These are phyloP conservation scores for Synanceia verrucosa DNA, from an alignment of 2,797 vertebrate genomes.

Conservation along the genomic window DNA sequence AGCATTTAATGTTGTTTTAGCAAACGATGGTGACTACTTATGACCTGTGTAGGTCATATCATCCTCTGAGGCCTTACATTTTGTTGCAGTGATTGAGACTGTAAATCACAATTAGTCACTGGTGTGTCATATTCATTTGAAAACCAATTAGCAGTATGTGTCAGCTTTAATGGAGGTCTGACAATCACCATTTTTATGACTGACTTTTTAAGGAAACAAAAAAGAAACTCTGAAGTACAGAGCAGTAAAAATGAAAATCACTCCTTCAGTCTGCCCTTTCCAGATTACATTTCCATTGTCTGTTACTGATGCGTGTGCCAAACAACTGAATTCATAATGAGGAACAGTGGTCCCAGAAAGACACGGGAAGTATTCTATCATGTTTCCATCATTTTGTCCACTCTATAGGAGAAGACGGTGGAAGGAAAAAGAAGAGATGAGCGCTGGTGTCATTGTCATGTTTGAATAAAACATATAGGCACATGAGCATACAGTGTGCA, in stretches of 20 bases:
- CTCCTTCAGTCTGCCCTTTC: not conserved
- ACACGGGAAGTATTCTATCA: not conserved
- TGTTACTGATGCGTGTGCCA: not conserved
- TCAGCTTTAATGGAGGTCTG: not conserved
- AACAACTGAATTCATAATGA: not conserved
- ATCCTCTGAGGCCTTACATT: not conserved
- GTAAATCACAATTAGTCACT: conserved; percentile 27
- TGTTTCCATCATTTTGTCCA: conserved; percentile 1
- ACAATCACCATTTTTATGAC: not conserved
- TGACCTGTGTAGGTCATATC: not conserved
- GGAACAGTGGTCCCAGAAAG: not conserved
- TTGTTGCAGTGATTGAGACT: not conserved
- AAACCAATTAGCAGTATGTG: conserved; percentile 10
- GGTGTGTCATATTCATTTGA: conserved; percentile 5
- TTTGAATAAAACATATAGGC: conserved; percentile 13
- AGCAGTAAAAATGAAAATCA: not conserved
- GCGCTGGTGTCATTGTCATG: not conserved
- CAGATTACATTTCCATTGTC: not conserved
- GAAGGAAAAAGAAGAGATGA: not conserved
- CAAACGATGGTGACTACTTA: not conserved
- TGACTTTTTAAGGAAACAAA: not conserved
- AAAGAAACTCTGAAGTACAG: not conserved
- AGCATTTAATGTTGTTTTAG: not conserved
- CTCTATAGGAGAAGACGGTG: not conserved
- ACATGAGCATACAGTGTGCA: not conserved